Base-by-base conservation (phyloP, 2,888 invertebrate genomes). In the Steromphala cineraria region DNA sequence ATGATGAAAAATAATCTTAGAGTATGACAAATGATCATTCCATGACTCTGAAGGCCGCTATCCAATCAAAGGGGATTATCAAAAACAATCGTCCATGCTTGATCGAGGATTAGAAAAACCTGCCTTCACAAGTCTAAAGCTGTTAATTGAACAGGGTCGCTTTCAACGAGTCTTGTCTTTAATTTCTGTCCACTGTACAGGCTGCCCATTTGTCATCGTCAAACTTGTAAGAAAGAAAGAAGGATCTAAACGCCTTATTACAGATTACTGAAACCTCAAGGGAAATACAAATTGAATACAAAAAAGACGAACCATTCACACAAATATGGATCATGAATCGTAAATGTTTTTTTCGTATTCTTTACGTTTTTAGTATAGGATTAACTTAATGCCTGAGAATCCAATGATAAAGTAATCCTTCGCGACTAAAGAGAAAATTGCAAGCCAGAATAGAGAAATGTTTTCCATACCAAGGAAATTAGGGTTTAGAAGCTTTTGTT, bases 31-130 rank as follows among this genome's bases (percentile, higher is more conserved):
- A 62, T 62, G 62, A 62, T n/a, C 24, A 28, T 62, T 62, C 28
- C n/a, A 62, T 62, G 62, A 24, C 15, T 28, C 28, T 62, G 62
- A 62, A 15, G 21, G 15, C 24, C 24, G 24, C 28, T 13, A 62
- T 21, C 62, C 62, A 62, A 62, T 62, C 62, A 62, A 17, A 62
- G n/a, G 24, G 62, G 62, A 62, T 62, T 62, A 62, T 62, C 62
- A 62, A 62, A 62, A 62, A 62, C 62, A 62, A 62, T 62, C 62
- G 28, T 62, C 62, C 62, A 13, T 21, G 24, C 62, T 62, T 62
- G 62, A 62, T 62, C 62, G 62, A 62, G 62, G 62, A 62, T 62
- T 62, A 28, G 62, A 62, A 62, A 62, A 62, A 62, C 62, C 62
- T 62, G 62, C 62, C 62, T 62, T 28, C 15, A 28, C 62, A 62